These are phyloP conservation scores for Platyrinchus mystaceus DNA, from an alignment of 2,797 vertebrate species.

Conservation along the genomic window DNA sequence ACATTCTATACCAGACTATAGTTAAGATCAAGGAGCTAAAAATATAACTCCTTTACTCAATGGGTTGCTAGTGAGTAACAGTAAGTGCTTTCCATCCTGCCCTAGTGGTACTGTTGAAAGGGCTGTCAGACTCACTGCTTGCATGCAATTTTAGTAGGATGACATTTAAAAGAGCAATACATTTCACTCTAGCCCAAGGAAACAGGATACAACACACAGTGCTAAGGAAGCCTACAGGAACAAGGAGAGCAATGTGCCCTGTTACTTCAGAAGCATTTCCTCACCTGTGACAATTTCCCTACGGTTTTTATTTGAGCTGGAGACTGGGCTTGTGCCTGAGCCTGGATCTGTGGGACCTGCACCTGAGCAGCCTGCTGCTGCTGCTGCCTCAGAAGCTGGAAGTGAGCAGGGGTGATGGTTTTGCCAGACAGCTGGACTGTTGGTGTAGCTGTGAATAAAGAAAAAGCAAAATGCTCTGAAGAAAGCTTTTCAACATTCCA, in stretches of 20 bases:
- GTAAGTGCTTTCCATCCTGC: background rate
- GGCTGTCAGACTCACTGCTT: background rate
- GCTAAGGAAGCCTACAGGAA: background rate
- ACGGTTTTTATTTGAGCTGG: constrained; percentile 86
- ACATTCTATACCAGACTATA: background rate
- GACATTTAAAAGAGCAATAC: background rate
- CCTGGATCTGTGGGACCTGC: constrained; percentile 79
- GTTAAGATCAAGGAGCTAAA: background rate
- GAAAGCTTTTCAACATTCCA: background rate
- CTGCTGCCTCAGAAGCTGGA: constrained; percentile 75
- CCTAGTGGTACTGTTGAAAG: background rate
- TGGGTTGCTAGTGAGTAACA: background rate
- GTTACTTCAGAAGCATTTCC: background rate
- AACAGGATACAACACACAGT: background rate
- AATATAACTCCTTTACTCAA: background rate
- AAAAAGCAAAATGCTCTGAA: background rate
- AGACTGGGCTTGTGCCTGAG: constrained; percentile 76
- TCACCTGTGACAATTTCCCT: constrained; percentile 85
- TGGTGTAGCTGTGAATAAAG: constrained; percentile 54
- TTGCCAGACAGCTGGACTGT: constrained; percentile 82
- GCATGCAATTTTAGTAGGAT: background rate
- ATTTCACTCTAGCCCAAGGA: background rate
- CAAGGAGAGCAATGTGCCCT: rapidly evolving
- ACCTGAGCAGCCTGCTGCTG: constrained; percentile 87
- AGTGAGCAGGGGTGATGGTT: constrained; percentile 79